phyloP scores from a whole-genome alignment of 2,888 invertebrate genomes.

The Aporophyla lueneburgensis region DNA sequence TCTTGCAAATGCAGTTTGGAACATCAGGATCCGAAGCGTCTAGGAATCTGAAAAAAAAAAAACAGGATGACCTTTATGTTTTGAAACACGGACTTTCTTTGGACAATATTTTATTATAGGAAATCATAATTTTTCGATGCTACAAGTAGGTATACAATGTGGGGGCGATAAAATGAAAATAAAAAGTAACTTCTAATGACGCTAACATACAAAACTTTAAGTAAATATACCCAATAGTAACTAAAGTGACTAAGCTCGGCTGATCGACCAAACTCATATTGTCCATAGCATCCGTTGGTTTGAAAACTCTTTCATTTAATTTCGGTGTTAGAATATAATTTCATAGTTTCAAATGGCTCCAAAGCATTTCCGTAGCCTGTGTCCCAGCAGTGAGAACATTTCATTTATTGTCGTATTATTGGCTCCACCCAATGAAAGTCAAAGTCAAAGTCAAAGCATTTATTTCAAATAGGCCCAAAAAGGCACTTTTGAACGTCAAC shows the following conservation, averaged over 20 bases:
- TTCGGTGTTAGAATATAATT: not conserved
- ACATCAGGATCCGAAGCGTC: conserved; percentile 85
- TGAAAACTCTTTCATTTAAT: not conserved
- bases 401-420: not conserved
- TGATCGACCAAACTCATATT: not conserved
- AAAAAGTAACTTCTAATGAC: not conserved
- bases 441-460: no score
- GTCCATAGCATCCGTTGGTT: not conserved
- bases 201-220: not conserved
- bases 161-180: no score
- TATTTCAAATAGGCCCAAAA: no score
- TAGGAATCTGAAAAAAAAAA: conserved; percentile 74
- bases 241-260: not conserved
- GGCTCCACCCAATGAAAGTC: no score
- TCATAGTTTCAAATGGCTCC: not conserved
- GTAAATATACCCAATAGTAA: not conserved
- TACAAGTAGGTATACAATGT: no score
- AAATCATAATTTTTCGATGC: no score
- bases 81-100: no score
- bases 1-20: conserved; percentile 85
- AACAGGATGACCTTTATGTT: no score
- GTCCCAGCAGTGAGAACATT: not conserved
- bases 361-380: no score
- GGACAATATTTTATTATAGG: no score
- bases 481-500: no score